These are phyloP conservation scores for Leucosticte australis DNA, from an alignment of 2,113 vertebrate genomes.

Conservation along the genomic window DNA sequence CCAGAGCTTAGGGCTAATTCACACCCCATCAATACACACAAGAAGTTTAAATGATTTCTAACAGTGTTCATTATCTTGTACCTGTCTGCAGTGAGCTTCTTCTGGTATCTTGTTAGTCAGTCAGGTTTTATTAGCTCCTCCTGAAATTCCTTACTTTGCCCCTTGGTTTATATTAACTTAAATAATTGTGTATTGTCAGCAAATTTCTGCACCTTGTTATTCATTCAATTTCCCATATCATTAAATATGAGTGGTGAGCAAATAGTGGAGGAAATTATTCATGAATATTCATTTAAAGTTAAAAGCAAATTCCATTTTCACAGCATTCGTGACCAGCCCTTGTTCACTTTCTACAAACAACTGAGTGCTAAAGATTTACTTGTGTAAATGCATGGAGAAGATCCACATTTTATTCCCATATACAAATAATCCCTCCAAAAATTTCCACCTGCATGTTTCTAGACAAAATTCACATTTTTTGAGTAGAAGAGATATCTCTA, in stretches of 20 bases:
- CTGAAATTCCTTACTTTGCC: constrained; percentile 25
- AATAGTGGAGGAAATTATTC: constrained; percentile 55
- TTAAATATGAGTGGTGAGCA: constrained; percentile 68
- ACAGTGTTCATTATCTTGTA: not conserved
- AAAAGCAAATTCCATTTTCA: constrained; percentile 50
- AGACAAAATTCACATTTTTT: not conserved
- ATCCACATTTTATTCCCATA: not conserved
- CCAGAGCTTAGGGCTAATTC: constrained; percentile 10
- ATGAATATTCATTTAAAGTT: constrained; percentile 66
- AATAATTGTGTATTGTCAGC: constrained; percentile 51
- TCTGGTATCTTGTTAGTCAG: constrained; percentile 42
- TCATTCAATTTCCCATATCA: constrained; percentile 54
- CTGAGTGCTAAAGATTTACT: not conserved
- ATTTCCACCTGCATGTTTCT: not conserved
- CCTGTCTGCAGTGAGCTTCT: constrained; percentile 9
- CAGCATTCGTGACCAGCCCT: not conserved
- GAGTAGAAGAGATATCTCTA: not conserved
- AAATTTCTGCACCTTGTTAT: constrained; percentile 60
- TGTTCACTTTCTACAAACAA: constrained; percentile 39
- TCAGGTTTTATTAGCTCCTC: constrained; percentile 46
- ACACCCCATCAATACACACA: not conserved
- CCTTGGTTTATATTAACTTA: constrained; percentile 53
- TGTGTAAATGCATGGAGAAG: not conserved
- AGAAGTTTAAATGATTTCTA: constrained; percentile 53
- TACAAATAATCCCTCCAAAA: not conserved